These are phyloP conservation scores for Electrona antarctica DNA, from an alignment of 2,113 vertebrate species.

Conservation along the genomic window DNA sequence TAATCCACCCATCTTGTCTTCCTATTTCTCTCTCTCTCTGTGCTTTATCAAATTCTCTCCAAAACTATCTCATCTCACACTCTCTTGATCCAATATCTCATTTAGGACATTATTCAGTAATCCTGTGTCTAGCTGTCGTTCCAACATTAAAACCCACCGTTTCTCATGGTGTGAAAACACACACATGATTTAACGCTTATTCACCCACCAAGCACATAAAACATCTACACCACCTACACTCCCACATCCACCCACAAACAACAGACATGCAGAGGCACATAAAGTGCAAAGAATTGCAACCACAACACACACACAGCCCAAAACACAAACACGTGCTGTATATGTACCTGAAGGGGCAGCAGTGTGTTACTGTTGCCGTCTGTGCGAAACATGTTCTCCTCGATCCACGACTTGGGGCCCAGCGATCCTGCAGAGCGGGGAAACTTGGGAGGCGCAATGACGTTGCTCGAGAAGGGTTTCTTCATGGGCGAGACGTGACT, in stretches of 20 bases:
- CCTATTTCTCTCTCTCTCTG: neutral
- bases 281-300: conserved; percentile 2
- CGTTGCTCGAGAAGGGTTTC: conserved; percentile 95
- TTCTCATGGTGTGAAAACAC: conserved; percentile 12
- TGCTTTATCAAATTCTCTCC: neutral
- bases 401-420: conserved; percentile 94
- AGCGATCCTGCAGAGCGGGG: conserved; percentile 89
- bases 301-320: neutral
- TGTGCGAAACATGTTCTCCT: conserved; percentile 95
- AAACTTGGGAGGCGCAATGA: conserved; percentile 98
- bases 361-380: conserved; percentile 98
- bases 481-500: conserved; percentile 95
- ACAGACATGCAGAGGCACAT: neutral
- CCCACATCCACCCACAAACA: conserved; percentile 18
- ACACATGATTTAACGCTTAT: conserved; percentile 2
- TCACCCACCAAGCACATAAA: neutral
- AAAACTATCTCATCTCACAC: neutral
- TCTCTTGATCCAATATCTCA: conserved; percentile 7
- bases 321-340: conserved; percentile 55
- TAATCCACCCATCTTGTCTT: neutral
- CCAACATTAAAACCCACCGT: conserved; percentile 11
- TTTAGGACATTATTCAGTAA: conserved; percentile 12
- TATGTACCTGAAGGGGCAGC: conserved; percentile 93
- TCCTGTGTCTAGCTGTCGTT: conserved; percentile 12
- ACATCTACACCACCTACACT: conserved; percentile 16